A percentile compares a stretch with the other conserved stretches of the same genome.
phyloP scores from a whole-genome alignment of 2,113 vertebrate genomes.

The Stomatorhinus ivindoensis region DNA sequence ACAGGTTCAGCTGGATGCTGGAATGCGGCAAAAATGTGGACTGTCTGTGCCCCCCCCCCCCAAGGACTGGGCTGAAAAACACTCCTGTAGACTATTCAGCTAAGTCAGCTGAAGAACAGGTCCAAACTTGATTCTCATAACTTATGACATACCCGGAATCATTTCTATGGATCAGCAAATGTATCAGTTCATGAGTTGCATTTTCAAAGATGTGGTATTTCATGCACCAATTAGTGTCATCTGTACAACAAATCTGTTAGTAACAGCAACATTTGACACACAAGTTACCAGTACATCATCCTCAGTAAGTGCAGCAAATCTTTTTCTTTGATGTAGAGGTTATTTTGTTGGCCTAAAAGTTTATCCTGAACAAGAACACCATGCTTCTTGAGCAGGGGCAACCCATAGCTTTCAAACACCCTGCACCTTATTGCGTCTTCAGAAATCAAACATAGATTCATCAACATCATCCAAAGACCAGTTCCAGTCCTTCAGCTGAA shows the following conservation, averaged over 20 bases:
- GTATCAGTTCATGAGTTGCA: not conserved
- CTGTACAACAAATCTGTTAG: not conserved
- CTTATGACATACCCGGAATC: not conserved
- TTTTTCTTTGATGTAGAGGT: not conserved
- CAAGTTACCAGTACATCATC: not conserved
- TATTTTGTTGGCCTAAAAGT: not conserved
- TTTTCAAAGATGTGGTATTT: not conserved
- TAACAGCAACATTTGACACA: not conserved
- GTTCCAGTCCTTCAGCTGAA: slow-evolving; percentile 93
- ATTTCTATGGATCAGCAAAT: not conserved
- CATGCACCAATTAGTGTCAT: not conserved
- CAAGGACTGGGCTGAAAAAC: not conserved
- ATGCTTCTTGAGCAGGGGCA: not conserved
- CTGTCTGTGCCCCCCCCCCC: not conserved
- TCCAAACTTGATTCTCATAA: not conserved
- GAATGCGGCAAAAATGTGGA: not conserved
- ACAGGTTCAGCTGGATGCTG: not conserved
- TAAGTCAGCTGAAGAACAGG: not conserved
- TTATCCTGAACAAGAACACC: not conserved
- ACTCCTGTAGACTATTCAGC: not conserved
- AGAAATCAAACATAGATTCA: slow-evolving; percentile 92
- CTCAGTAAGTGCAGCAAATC: not conserved
- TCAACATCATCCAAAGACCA: slow-evolving; percentile 83
- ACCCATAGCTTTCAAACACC: slow-evolving; percentile 48
- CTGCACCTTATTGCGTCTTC: slow-evolving; percentile 65